Conservation (phyloP, 2,888 invertebrate species). For the Rotaria sp. region DNA sequence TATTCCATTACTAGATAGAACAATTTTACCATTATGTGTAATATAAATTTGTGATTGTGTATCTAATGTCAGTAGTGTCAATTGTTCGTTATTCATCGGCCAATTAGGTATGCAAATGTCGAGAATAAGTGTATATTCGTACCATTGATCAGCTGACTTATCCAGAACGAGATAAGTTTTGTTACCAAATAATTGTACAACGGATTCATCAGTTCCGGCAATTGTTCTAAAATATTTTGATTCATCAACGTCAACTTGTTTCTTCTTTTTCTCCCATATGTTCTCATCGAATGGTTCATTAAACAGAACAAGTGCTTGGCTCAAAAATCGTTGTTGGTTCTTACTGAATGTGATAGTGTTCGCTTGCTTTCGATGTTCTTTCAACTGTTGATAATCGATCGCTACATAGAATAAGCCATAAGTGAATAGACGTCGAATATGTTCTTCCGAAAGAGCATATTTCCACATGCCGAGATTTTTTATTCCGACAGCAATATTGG, state of each 20-base stretch:
- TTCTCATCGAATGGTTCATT: background rate
- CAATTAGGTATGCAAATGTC: background rate
- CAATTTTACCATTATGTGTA: background rate
- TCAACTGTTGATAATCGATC: background rate
- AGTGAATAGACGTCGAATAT: background rate
- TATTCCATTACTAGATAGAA: background rate
- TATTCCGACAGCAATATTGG: background rate
- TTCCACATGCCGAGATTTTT: background rate
- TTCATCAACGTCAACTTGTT: too few species aligned
- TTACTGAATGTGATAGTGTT: background rate
- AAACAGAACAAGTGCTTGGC: background rate
- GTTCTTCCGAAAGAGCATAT: background rate
- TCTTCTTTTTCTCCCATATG: too few species aligned
- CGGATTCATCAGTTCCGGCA: background rate
- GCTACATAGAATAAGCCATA: background rate
- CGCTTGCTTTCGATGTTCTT: background rate
- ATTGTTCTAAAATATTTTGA: too few species aligned
- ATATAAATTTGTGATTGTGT: background rate
- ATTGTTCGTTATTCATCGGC: background rate
- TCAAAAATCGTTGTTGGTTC: too few species aligned
- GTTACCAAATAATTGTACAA: background rate
- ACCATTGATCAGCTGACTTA: background rate
- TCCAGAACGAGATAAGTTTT: background rate
- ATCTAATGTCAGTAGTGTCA: background rate
- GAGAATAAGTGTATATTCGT: background rate